Percentiles rank a stretch among this genome's conserved stretches.
phyloP scores from a whole-genome alignment of 1,140 invertebrate species.

The Platyscapa corneri region DNA sequence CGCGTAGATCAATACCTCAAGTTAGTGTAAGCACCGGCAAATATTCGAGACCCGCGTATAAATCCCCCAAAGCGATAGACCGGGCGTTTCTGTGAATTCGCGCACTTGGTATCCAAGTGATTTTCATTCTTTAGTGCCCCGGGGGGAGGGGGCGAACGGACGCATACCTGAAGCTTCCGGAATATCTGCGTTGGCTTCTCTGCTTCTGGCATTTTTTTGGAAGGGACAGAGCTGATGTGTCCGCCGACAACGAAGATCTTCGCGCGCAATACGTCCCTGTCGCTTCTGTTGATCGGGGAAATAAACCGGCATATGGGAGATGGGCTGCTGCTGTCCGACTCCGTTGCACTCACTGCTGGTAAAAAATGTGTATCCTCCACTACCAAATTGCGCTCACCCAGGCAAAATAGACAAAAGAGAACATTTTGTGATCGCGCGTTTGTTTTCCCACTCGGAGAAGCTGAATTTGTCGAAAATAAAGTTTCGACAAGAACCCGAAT shows the following conservation, averaged over 20 bases:
- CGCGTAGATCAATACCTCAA: not conserved
- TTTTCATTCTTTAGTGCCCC: not conserved
- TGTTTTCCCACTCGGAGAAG: not conserved
- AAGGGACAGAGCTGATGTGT: not conserved
- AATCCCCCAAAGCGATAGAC: not conserved
- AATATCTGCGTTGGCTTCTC: conserved; percentile 27
- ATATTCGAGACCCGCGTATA: not conserved
- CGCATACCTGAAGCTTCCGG: conserved; percentile 36
- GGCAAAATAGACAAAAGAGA: not conserved
- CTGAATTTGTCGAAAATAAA: not conserved
- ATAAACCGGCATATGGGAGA: not conserved
- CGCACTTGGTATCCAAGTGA: not conserved
- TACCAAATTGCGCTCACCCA: not conserved
- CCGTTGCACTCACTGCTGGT: not conserved
- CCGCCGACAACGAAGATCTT: not conserved
- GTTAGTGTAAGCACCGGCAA: not conserved
- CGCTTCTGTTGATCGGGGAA: not conserved
- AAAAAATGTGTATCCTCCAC: not conserved
- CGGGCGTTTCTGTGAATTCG: not conserved
- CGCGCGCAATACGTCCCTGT: not conserved
- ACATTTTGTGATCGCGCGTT: not conserved
- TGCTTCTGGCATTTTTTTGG: conserved; percentile 38
- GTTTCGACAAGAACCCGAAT: no score
- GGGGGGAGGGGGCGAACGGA: not conserved
- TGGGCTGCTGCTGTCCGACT: not conserved